A percentile compares a stretch with the other conserved stretches of the same genome.
phyloP scores from a whole-genome alignment of 2,888 invertebrate species.

The Pollenia griseotomentosa region DNA sequence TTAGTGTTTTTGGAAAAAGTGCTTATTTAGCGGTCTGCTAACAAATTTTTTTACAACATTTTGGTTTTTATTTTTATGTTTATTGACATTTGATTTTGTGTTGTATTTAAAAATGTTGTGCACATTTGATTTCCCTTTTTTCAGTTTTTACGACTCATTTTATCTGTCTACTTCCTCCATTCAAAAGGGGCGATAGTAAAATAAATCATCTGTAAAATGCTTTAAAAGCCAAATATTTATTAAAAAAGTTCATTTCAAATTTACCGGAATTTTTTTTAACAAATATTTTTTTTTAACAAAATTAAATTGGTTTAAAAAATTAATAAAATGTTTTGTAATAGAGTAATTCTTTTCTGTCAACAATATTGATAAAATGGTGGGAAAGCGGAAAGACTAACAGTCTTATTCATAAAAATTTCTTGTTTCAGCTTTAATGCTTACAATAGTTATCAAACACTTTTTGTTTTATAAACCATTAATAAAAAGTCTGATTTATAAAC shows the following conservation, averaged over 20 bases:
- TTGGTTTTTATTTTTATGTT: conserved; percentile 43
- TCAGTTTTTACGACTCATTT: conserved; percentile 11
- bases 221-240: neutral
- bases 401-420: no score
- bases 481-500: no score
- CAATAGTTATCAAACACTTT: no score
- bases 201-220: conserved; percentile 40
- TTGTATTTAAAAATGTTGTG: neutral
- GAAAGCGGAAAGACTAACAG: neutral
- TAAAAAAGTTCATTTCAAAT: neutral
- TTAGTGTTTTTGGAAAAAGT: neutral
- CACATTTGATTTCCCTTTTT: neutral
- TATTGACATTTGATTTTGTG: conserved; percentile 38
- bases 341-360: neutral
- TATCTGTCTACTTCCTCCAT: neutral
- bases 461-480: no score
- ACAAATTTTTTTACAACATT: neutral
- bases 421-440: no score
- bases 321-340: neutral
- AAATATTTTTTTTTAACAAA: neutral
- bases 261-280: neutral
- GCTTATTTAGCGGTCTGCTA: conserved; percentile 7
- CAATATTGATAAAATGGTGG: neutral
- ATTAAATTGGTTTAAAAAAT: neutral
- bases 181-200: neutral